These are phyloP conservation scores for Diarsia rubi DNA, from an alignment of 2,888 invertebrate genomes.

Conservation along the genomic window DNA sequence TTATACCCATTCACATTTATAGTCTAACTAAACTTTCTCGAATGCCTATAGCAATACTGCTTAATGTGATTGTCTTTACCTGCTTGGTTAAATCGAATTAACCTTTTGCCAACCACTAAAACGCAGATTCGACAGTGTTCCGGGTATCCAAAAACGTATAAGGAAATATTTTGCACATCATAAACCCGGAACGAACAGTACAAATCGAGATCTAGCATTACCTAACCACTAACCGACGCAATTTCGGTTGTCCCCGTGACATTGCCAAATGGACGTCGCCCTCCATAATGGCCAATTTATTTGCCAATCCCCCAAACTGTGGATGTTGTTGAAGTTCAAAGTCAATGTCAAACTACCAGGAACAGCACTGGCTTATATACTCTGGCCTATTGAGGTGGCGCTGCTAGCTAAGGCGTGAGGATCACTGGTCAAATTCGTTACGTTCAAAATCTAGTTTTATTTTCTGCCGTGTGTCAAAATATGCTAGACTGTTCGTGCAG, in stretches of 20 bases:
- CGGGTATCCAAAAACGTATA: conserved; percentile 26
- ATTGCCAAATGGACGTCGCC: conserved; percentile 66
- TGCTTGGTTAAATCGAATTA: not conserved
- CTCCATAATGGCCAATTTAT: conserved; percentile 65
- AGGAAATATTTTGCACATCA: conserved; percentile 19
- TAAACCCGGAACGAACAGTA: conserved; percentile 44
- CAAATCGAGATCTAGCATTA: conserved; percentile 48
- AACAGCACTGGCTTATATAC: conserved; percentile 30
- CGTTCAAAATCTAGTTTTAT: conserved; percentile 10
- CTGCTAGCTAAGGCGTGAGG: not conserved
- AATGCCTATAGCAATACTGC: too few relatives aligned
- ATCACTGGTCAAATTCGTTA: not conserved
- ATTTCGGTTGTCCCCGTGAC: conserved; percentile 56
- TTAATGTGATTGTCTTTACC: too few relatives aligned
- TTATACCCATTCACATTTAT: too few relatives aligned
- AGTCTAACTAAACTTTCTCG: too few relatives aligned
- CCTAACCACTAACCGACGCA: conserved; percentile 38
- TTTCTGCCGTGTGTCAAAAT: conserved; percentile 2
- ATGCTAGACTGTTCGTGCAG: conserved; percentile 1
- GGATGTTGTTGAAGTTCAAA: conserved; percentile 70
- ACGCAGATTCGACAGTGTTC: conserved; percentile 11
- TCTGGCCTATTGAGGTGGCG: conserved; percentile 9
- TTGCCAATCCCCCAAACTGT: conserved; percentile 66
- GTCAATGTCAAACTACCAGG: conserved; percentile 71
- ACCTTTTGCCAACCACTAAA: not conserved